Conservation (phyloP, 2,797 vertebrate species). For the Pelobates cultripes region DNA sequence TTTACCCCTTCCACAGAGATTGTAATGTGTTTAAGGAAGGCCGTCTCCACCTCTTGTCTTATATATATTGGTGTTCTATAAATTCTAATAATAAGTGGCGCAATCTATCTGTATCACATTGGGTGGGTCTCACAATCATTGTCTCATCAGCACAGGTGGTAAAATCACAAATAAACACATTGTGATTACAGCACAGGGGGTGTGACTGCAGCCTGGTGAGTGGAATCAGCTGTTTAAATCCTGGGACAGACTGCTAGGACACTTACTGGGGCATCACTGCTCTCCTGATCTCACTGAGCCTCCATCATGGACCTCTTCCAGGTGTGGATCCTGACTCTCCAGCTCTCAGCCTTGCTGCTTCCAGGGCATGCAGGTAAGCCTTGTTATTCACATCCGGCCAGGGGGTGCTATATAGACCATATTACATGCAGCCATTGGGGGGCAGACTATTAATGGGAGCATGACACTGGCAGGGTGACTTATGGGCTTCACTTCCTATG, state of each 20-base stretch:
- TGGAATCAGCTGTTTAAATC: slow-evolving; percentile 23
- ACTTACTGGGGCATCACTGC: background rate
- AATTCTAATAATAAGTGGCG: too few relatives aligned
- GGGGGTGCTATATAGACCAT: too few relatives aligned
- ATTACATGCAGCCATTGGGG: too few relatives aligned
- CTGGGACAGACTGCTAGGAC: background rate
- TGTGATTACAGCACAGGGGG: slow-evolving; percentile 8
- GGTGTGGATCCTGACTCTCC: slow-evolving; percentile 3
- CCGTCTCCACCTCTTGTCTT: too few relatives aligned
- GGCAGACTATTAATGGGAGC: too few relatives aligned
- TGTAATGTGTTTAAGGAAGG: too few relatives aligned
- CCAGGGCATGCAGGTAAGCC: slow-evolving; percentile 22
- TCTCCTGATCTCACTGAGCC: background rate
- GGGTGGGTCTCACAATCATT: background rate
- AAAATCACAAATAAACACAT: background rate
- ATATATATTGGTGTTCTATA: too few relatives aligned
- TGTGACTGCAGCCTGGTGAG: background rate
- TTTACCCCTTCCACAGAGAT: too few relatives aligned
- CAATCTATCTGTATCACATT: too few relatives aligned
- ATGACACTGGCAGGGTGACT: too few relatives aligned
- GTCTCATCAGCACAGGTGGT: background rate
- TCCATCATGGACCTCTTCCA: background rate
- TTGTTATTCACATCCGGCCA: too few relatives aligned
- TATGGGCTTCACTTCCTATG: too few relatives aligned
- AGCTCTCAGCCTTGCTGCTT: slow-evolving; percentile 2